Conservation (phyloP, 2,113 vertebrate genomes). For the Anarrhichthys ocellatus region DNA sequence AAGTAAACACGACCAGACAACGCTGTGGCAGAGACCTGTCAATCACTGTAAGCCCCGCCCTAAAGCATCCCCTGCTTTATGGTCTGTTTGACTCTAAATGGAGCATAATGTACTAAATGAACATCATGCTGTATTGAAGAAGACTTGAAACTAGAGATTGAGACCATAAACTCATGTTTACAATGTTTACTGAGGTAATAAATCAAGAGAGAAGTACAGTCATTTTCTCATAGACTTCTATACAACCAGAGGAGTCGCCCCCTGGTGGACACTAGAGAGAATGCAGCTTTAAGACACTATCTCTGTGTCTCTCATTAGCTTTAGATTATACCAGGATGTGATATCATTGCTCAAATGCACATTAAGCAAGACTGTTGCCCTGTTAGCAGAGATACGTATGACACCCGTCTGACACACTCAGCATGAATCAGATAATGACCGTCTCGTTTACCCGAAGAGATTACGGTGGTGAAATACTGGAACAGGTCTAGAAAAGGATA, state of each 20-base stretch:
- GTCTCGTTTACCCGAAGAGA: not conserved
- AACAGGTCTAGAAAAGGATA: slow-evolving; percentile 14
- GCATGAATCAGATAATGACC: not conserved
- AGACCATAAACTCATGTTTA: not conserved
- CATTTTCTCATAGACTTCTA: not conserved
- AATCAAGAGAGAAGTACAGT: too few species aligned
- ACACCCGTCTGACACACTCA: slow-evolving; percentile 27
- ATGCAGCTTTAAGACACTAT: not conserved
- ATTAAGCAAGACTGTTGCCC: slow-evolving; percentile 11
- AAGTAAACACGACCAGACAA: not conserved
- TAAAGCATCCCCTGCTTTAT: too few species aligned
- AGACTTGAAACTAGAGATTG: too few species aligned
- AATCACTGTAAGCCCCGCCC: not conserved
- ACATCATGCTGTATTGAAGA: too few species aligned
- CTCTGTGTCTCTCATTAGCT: not conserved
- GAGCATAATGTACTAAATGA: too few species aligned
- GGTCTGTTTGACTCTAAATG: too few species aligned
- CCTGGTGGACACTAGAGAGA: not conserved
- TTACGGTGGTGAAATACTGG: slow-evolving; percentile 25
- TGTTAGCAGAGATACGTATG: not conserved
- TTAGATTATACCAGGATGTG: not conserved
- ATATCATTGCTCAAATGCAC: slow-evolving; percentile 15
- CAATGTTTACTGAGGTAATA: too few species aligned
- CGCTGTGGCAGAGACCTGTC: not conserved
- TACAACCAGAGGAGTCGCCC: not conserved